Conservation (phyloP, 2,797 vertebrate species). For the Prunella strophiata region DNA sequence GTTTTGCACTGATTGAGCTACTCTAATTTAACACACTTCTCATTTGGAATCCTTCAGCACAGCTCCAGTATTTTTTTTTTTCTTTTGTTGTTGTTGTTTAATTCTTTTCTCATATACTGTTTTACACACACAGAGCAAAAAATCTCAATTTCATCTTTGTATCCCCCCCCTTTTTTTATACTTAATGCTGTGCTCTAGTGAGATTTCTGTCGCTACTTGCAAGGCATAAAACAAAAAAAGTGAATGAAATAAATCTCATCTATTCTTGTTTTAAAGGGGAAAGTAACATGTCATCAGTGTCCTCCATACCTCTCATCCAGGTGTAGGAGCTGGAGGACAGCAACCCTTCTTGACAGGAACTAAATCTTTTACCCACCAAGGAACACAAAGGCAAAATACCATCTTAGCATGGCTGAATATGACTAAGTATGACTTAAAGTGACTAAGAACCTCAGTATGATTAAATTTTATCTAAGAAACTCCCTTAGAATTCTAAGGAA, state of each 20-base stretch:
- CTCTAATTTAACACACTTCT: background rate
- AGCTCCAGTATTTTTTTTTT: background rate
- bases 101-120: slow-evolving; percentile 42
- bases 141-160: slow-evolving; percentile 42
- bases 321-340: background rate
- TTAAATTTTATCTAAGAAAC: background rate
- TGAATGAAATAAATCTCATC: background rate
- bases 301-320: background rate
- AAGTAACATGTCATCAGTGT: background rate
- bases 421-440: background rate
- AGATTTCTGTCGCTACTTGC: background rate
- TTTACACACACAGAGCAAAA: background rate
- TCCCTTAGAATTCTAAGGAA: background rate
- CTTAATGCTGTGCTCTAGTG: background rate
- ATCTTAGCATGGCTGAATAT: background rate
- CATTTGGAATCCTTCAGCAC: background rate
- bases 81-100: background rate
- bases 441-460: background rate
- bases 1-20: background rate
- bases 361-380: accelerated
- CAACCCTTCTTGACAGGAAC: background rate
- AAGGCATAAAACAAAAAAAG: background rate
- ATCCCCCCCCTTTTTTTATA: background rate
- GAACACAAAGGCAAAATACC: background rate
- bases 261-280: background rate